These are phyloP conservation scores for Acleris laterana DNA, from an alignment of 2,888 invertebrate genomes.

Conservation along the genomic window DNA sequence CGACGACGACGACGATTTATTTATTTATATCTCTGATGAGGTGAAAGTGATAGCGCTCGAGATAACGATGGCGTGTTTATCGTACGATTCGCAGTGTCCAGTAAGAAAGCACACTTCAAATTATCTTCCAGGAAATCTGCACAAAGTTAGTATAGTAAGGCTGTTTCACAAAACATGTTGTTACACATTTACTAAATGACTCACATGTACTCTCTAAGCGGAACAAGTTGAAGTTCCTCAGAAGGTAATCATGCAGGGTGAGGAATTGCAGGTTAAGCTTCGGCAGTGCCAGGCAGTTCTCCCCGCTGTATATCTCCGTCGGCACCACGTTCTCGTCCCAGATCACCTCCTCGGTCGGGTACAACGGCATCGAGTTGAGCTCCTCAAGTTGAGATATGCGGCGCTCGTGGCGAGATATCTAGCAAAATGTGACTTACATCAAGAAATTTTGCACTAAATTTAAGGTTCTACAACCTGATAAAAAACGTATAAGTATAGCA, in stretches of 20 bases:
- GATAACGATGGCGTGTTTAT: no score
- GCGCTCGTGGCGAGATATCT: conserved; percentile 94
- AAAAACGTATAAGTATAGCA: no score
- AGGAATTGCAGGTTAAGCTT: conserved; percentile 99
- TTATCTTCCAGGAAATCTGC: no score
- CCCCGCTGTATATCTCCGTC: conserved; percentile 97
- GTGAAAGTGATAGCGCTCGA: no score
- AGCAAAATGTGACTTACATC: conserved; percentile 23
- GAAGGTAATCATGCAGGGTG: conserved; percentile 98
- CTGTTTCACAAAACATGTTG: no score
- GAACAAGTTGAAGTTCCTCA: conserved; percentile 98
- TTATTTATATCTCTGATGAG: no score
- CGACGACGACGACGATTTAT: no score
- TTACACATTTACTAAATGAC: conserved; percentile 58
- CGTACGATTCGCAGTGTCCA: no score
- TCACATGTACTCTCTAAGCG: conserved; percentile 98
- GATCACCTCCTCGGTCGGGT: conserved; percentile 98
- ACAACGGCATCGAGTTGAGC: conserved; percentile 98
- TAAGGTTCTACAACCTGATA: no score
- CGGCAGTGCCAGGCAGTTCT: conserved; percentile 97
- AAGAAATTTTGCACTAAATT: no score
- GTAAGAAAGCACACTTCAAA: no score
- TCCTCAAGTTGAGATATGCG: conserved; percentile 96
- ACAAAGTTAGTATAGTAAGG: no score
- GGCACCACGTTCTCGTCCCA: conserved; percentile 99